Evolutionary conservation across 2,888 invertebrate genomes (phyloP).

Genomic region (Chymomyza procnemis): DNA sequence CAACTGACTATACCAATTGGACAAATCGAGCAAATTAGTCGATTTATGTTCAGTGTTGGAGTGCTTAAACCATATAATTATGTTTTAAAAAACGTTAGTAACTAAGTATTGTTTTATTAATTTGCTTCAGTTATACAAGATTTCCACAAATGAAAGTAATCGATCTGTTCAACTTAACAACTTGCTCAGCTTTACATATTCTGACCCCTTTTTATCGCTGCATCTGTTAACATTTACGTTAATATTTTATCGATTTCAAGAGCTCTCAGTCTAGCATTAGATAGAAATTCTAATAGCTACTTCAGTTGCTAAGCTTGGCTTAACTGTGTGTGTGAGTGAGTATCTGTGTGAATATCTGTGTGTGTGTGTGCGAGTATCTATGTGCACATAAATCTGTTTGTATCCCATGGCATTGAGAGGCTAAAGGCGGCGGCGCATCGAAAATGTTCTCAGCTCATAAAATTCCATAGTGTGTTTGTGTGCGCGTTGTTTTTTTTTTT

Average conservation of each 20-base stretch:
- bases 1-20: no score
- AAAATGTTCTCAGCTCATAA: conserved; percentile 74
- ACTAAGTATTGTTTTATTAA: no score
- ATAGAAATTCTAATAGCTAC: conserved; percentile 47
- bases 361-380: not conserved
- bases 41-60: no score
- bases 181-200: no score
- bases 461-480: conserved; percentile 54
- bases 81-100: no score
- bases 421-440: conserved; percentile 26
- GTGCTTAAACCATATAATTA: no score
- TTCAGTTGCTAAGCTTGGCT: conserved; percentile 38
- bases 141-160: no score
- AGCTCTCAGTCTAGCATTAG: conserved; percentile 43
- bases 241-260: conserved; percentile 69
- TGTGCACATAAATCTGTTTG: conserved; percentile 18
- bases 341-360: conserved; percentile 1
- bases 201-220: conserved; percentile 17
- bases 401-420: conserved; percentile 50
- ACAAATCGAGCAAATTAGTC: no score
- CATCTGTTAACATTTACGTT: conserved; percentile 58
- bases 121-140: no score
- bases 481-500: no score
- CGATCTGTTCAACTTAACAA: no score
- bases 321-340: conserved; percentile 2